Base-by-base conservation (phyloP, 1,140 invertebrate species). In the Eufriesea mexicana region DNA sequence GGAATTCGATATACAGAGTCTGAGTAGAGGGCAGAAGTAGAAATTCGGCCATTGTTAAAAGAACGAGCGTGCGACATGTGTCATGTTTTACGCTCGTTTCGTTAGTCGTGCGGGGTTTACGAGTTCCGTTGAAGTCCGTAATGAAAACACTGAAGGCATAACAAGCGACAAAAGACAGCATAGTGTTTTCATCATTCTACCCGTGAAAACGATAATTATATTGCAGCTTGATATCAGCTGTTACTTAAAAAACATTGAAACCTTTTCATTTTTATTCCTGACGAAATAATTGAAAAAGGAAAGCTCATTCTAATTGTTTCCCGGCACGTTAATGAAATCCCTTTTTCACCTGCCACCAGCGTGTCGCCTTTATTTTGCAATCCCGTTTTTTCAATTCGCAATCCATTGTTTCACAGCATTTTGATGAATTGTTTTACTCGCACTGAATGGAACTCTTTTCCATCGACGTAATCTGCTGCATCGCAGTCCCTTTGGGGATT, bases 401-500 rank as follows among this genome's bases (percentile, higher is more conserved):
- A 59, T 47, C 77, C 20, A 71, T 79, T 79, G 77, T 79, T 57
- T 28, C 76, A 23, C 25, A 59, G 75, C 35, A 54, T 77, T 77
- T 77, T 67, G 75, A 77, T 66, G 75, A 77, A 77, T 64, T 67
- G 77, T 71, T 79, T 71, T 79, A 79, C 54, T 49, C 66, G 66
- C 28, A 54, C 20, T 79, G 77, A 79, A 79, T 71, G 45, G 42
- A 68, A 62, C 67, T 25, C 54, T 71, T 79, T 79, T 49, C 45
- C 67, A 70, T 59, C 54, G 25, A 47, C 67, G 77, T 71, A 71
- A 79, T 68, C 66, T 35, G 54, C 51, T 71, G 25, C 47, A 71
- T 61, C 77, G 64, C 64, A 57, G 66, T 61, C 67, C 54, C 77
- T 71, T 79, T 79, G 77, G 67, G 45, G 42, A 79, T 79, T 70